Conservation (phyloP, 2,888 invertebrate species). For the Melolontha melolontha region DNA sequence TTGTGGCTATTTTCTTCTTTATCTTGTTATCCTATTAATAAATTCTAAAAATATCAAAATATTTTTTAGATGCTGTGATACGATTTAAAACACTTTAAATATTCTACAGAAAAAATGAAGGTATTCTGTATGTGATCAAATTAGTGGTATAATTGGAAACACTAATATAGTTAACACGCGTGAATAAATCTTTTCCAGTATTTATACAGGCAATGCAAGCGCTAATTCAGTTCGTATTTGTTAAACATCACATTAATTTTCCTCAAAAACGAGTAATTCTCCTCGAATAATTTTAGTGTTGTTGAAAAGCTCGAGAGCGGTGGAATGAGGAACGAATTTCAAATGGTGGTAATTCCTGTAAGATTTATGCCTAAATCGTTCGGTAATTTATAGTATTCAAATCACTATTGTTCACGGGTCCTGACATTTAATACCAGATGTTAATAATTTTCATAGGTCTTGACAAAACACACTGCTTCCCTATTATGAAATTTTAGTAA, state of each 20-base stretch:
- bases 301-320: conserved; percentile 17
- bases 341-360: conserved; percentile 51
- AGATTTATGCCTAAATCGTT: conserved; percentile 48
- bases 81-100: too few species aligned
- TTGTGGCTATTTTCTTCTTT: too few species aligned
- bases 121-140: too few species aligned
- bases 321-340: conserved; percentile 48
- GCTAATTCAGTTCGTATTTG: conserved; percentile 48
- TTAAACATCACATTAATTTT: conserved; percentile 55
- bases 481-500: conserved; percentile 14
- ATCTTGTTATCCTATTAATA: too few species aligned
- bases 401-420: conserved; percentile 22
- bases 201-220: conserved; percentile 24
- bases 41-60: too few species aligned
- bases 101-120: too few species aligned
- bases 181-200: conserved; percentile 9
- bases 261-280: conserved; percentile 54
- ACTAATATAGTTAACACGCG: too few species aligned
- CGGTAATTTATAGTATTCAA: conserved; percentile 26
- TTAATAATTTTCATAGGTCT: conserved; percentile 7
- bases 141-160: too few species aligned
- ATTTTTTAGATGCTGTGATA: too few species aligned
- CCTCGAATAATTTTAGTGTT: conserved; percentile 48
- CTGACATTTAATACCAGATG: conserved; percentile 16
- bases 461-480: conserved; percentile 4